Evolutionary conservation across 2,113 vertebrate species (phyloP).

Genomic region (Baryphthengus martii): DNA sequence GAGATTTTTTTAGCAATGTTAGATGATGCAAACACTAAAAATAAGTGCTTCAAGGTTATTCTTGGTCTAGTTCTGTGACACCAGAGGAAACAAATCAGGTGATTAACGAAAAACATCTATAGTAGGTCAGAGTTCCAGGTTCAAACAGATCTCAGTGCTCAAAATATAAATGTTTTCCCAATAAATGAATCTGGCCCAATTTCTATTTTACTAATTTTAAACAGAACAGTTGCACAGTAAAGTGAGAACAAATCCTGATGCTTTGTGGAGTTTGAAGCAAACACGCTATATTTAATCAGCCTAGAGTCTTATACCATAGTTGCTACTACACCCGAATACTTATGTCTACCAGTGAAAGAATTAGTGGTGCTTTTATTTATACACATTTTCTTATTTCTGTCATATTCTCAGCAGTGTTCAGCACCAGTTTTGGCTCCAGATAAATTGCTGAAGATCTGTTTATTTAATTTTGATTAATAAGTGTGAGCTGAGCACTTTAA

Average conservation of each 20-base stretch:
- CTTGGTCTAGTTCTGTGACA: not conserved
- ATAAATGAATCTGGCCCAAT: not conserved
- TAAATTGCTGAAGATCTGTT: not conserved
- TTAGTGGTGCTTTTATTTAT: not conserved
- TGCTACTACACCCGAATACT: not conserved
- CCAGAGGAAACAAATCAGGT: not conserved
- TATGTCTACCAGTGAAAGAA: not conserved
- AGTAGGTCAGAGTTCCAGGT: not conserved
- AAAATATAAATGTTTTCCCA: not conserved
- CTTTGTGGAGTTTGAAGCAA: not conserved
- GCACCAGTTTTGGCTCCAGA: not conserved
- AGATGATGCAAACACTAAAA: not conserved
- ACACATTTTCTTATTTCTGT: not conserved
- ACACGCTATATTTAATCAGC: not conserved
- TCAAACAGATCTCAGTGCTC: not conserved
- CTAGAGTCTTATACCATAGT: not conserved
- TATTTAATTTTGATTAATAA: not conserved
- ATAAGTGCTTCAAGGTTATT: not conserved
- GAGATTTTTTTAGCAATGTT: not conserved
- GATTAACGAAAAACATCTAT: not conserved
- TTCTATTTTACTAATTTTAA: not conserved
- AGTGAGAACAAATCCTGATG: not conserved
- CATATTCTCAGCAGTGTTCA: not conserved
- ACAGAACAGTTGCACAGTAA: not conserved
- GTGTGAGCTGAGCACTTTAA: not conserved